A percentile compares a stretch with the other conserved stretches of the same genome.
These are phyloP conservation scores for Carapus acus DNA, from an alignment of 2,797 vertebrate species.

Conservation along the genomic window DNA sequence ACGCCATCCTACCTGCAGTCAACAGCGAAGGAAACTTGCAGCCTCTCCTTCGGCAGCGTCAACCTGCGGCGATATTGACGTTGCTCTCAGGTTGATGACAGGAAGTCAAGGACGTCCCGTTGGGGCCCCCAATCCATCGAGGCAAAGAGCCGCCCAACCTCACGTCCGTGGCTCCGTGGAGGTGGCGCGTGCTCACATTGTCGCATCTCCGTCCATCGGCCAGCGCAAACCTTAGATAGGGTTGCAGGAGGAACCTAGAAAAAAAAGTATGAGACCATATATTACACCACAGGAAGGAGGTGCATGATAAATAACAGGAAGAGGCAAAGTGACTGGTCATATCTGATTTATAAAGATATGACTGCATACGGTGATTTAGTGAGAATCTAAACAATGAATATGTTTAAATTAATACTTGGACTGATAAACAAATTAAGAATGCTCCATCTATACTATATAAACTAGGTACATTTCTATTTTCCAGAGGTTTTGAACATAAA, in stretches of 20 bases:
- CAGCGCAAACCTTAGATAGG: conserved; percentile 8
- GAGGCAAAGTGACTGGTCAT: too few species aligned
- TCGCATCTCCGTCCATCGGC: conserved; percentile 55
- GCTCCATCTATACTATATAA: too few species aligned
- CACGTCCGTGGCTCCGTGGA: conserved; percentile 19
- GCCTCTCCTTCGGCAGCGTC: conserved; percentile 19
- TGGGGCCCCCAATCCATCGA: conserved; percentile 52
- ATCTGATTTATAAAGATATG: too few species aligned
- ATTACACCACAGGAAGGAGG: too few species aligned
- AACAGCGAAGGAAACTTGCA: conserved; percentile 4
- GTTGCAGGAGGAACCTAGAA: conserved; percentile 25
- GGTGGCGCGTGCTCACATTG: conserved; percentile 29
- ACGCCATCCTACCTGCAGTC: conserved; percentile 40
- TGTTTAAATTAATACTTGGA: too few species aligned
- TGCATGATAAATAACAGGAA: too few species aligned
- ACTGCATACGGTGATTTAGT: too few species aligned
- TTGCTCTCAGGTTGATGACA: conserved; percentile 41
- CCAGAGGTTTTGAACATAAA: too few species aligned
- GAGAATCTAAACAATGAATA: too few species aligned
- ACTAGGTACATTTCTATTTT: not conserved
- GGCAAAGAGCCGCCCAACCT: conserved; percentile 23
- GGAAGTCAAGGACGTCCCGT: conserved; percentile 35
- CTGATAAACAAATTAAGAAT: too few species aligned
- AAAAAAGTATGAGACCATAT: too few species aligned
- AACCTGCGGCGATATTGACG: conserved; percentile 6